A percentile compares a stretch with the other conserved stretches of the same genome.
Evolutionary conservation across 2,797 vertebrate genomes (phyloP).

Genomic region (Poecilia gillii): DNA sequence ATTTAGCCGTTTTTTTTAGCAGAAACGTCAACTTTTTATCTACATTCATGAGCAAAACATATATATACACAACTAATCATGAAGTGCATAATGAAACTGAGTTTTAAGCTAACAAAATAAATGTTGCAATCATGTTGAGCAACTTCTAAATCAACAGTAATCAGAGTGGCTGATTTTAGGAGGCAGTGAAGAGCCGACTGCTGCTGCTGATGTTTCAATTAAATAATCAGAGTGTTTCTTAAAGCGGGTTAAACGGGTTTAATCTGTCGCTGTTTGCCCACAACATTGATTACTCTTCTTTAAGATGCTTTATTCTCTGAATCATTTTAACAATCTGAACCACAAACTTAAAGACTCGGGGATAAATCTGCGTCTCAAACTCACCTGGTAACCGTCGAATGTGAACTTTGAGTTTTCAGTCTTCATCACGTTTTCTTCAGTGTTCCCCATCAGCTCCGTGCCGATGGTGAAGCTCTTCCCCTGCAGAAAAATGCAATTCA

Average conservation of each 20-base stretch:
- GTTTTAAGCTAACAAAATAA: conserved; percentile 12
- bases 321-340: neutral
- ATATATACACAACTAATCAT: neutral
- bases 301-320: neutral
- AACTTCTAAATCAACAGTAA: conserved; percentile 27
- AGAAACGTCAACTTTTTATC: neutral
- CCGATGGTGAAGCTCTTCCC: conserved; percentile 72
- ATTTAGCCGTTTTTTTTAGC: neutral
- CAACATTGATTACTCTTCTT: neutral
- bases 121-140: conserved; percentile 19
- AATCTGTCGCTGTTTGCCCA: conserved; percentile 21
- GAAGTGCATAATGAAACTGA: conserved; percentile 4
- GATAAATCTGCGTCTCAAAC: conserved; percentile 8
- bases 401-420: conserved; percentile 58
- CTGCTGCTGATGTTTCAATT: neutral
- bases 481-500: conserved; percentile 46
- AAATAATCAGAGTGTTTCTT: neutral
- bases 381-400: conserved; percentile 77
- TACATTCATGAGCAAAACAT: neutral
- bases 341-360: neutral
- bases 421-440: conserved; percentile 52
- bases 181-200: neutral
- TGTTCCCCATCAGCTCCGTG: conserved; percentile 77
- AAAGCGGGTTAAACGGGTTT: conserved; percentile 13
- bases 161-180: conserved; percentile 20